These are phyloP conservation scores for Mycteria americana DNA, from an alignment of 2,797 vertebrate genomes.

Conservation along the genomic window DNA sequence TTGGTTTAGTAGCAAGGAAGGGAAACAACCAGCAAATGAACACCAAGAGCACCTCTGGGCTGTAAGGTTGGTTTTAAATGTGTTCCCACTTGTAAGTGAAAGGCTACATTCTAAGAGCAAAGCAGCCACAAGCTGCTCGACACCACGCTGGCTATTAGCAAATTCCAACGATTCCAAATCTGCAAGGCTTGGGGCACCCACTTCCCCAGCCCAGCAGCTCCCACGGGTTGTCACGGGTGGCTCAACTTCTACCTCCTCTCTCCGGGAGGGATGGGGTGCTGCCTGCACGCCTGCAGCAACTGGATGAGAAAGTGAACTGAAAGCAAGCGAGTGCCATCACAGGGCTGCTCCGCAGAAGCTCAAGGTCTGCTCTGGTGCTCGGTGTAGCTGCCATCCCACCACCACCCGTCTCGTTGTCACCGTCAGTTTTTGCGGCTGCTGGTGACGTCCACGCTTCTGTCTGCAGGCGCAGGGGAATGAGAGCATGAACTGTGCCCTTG, in stretches of 20 bases:
- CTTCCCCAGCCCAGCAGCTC: background rate
- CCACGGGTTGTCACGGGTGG: background rate
- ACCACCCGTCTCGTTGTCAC: rapidly evolving
- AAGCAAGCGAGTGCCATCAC: background rate
- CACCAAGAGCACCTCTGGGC: background rate
- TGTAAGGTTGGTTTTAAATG: background rate
- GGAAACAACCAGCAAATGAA: background rate
- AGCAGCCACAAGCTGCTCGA: background rate
- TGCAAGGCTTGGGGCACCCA: background rate
- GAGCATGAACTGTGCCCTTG: background rate
- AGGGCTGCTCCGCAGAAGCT: background rate
- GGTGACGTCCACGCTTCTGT: background rate
- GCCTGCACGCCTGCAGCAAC: background rate
- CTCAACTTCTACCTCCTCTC: background rate
- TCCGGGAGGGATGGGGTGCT: background rate
- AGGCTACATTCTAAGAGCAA: background rate
- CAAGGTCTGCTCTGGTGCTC: background rate
- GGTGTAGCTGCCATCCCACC: background rate
- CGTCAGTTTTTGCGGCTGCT: background rate
- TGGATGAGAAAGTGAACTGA: background rate
- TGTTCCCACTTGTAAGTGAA: background rate
- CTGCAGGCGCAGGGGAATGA: background rate
- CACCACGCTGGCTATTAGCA: background rate
- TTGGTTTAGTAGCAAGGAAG: background rate
- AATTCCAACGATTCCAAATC: background rate